A percentile compares a stretch with the other conserved stretches of the same genome.
Evolutionary conservation across 2,888 invertebrate genomes (phyloP).

Genomic region (Cremastinae sp.): DNA sequence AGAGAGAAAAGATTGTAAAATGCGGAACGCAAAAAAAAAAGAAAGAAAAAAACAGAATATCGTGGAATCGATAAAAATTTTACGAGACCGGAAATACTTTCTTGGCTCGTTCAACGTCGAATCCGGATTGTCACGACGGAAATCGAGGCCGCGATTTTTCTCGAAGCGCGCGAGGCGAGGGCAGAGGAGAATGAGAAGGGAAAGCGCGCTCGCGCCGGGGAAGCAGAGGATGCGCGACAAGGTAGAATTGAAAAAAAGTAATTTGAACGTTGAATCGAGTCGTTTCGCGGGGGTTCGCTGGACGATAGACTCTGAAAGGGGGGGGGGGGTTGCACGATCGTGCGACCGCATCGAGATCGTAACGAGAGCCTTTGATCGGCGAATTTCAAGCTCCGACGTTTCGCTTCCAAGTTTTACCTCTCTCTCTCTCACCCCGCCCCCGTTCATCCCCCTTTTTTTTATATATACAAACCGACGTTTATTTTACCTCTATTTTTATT

Average conservation of each 20-base stretch:
- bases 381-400: constrained; percentile 78
- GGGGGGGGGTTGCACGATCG: constrained; percentile 47
- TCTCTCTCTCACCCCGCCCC: too few relatives aligned
- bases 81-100: neutral
- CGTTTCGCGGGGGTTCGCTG: too few relatives aligned
- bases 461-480: constrained; percentile 7
- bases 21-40: neutral
- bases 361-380: constrained; percentile 76
- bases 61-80: constrained; percentile 2
- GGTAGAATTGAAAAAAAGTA: constrained; percentile 71
- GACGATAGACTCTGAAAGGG: too few relatives aligned
- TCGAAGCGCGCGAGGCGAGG: constrained; percentile 46
- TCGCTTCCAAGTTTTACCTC: constrained; percentile 28
- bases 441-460: too few relatives aligned
- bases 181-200: constrained; percentile 38
- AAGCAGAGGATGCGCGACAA: too few relatives aligned
- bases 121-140: constrained; percentile 14
- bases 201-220: constrained; percentile 19
- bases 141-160: constrained; percentile 36
- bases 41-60: neutral
- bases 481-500: neutral
- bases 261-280: constrained; percentile 69
- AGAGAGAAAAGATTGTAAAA: neutral
- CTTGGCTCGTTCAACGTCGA: neutral
- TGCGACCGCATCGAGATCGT: constrained; percentile 42